A percentile compares a stretch with the other conserved stretches of the same genome.
phyloP scores from a whole-genome alignment of 1,140 invertebrate species.

The Megalonaias nervosa region DNA sequence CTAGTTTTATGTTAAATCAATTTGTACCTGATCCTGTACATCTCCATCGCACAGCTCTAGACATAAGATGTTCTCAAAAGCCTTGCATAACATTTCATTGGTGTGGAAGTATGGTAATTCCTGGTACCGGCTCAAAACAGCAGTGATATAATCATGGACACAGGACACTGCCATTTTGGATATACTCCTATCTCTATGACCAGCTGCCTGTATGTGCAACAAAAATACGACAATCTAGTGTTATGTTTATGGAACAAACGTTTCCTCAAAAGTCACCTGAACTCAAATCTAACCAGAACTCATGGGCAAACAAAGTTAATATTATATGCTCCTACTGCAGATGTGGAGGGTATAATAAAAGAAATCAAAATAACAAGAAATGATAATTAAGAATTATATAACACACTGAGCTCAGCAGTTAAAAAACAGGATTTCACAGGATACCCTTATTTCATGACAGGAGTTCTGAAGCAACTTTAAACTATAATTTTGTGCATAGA shows the following conservation, averaged over 20 bases:
- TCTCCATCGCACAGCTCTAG: constrained; percentile 93
- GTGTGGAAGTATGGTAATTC: constrained; percentile 95
- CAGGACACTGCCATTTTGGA: constrained; percentile 94
- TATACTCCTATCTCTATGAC: constrained; percentile 89
- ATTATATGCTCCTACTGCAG: not conserved
- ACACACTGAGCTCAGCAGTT: no score
- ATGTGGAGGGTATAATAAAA: no score
- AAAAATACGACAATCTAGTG: no score
- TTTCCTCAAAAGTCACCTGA: no score
- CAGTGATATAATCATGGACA: constrained; percentile 92
- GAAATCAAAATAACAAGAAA: no score
- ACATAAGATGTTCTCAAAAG: constrained; percentile 94
- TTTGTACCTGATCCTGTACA: constrained; percentile 84
- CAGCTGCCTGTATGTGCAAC: constrained; percentile 80
- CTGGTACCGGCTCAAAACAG: constrained; percentile 84
- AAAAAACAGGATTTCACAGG: no score
- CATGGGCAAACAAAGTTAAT: not conserved
- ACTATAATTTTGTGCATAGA: no score
- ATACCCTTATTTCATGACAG: no score
- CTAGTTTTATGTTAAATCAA: constrained; percentile 12
- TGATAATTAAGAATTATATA: no score
- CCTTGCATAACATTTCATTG: constrained; percentile 94
- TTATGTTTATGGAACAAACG: no score
- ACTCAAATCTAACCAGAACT: not conserved
- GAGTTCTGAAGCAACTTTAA: no score